Conservation (phyloP, 2,113 vertebrate species). For the Pseudopodoces humilis region DNA sequence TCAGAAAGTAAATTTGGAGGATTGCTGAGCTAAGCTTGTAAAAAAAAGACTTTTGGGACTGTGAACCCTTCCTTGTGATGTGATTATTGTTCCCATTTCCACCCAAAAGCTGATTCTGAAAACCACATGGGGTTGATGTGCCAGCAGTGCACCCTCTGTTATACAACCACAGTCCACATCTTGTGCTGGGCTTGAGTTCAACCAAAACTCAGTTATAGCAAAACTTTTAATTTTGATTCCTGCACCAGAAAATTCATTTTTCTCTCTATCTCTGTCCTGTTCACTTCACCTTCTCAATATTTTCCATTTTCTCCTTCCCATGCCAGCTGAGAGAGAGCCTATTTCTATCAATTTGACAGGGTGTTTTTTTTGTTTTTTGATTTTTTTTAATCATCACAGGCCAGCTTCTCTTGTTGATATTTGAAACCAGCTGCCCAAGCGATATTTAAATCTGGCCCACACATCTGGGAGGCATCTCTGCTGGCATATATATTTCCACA, state of each 20-base stretch:
- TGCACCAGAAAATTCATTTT: not conserved
- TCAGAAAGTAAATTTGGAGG: not conserved
- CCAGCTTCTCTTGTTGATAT: not conserved
- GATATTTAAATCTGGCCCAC: not conserved
- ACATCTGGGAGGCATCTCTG: not conserved
- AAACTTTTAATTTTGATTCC: not conserved
- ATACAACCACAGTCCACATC: not conserved
- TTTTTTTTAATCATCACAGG: not conserved
- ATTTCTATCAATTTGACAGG: not conserved
- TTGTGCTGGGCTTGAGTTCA: not conserved
- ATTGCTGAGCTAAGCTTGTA: not conserved
- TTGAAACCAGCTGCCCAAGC: not conserved
- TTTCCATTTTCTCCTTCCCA: not conserved
- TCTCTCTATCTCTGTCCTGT: not conserved
- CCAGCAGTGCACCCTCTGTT: not conserved
- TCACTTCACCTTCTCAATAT: not conserved
- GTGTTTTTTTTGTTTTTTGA: rapidly evolving
- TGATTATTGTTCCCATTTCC: not conserved
- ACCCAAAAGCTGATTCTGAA: not conserved
- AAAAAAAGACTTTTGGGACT: not conserved
- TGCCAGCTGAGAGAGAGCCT: not conserved
- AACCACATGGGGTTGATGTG: not conserved
- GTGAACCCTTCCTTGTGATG: not conserved
- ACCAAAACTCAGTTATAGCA: not conserved
- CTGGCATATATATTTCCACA: not conserved